phyloP scores from a whole-genome alignment of 2,113 vertebrate species.

The Pycnonotus jocosus region DNA sequence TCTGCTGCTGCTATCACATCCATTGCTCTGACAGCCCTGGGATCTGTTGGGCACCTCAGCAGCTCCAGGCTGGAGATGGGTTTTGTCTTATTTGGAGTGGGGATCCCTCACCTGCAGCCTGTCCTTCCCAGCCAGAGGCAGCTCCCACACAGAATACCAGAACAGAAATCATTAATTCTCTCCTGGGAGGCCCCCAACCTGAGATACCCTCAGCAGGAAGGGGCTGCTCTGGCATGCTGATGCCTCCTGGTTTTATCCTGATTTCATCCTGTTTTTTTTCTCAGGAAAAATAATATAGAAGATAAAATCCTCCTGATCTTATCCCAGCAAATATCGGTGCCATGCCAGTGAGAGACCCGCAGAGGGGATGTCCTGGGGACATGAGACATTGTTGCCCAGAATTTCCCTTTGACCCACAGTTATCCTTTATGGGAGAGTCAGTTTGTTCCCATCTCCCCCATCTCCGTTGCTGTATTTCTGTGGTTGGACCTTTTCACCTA shows the following conservation, averaged over 20 bases:
- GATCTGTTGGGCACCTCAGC: background rate
- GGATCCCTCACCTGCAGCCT: background rate
- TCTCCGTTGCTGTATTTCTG: background rate
- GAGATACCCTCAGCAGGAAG: background rate
- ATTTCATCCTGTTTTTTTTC: background rate
- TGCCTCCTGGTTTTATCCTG: background rate
- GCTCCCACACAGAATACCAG: background rate
- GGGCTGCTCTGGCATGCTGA: background rate
- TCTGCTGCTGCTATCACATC: background rate
- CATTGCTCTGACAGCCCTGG: accelerated
- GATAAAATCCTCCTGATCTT: background rate
- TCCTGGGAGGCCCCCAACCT: background rate
- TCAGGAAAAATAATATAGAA: background rate
- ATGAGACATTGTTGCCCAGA: background rate
- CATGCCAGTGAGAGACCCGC: accelerated
- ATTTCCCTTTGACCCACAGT: background rate
- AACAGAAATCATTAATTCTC: background rate
- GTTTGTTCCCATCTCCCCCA: background rate
- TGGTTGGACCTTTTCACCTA: background rate
- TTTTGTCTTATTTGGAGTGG: background rate
- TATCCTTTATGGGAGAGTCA: background rate
- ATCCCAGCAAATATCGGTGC: background rate
- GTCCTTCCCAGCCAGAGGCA: background rate
- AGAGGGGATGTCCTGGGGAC: background rate
- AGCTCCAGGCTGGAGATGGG: background rate